Evolutionary conservation across 2,113 vertebrate species (phyloP), one percentile per base, ranked within the genome.

Genomic region (Silurus asotus): DNA sequence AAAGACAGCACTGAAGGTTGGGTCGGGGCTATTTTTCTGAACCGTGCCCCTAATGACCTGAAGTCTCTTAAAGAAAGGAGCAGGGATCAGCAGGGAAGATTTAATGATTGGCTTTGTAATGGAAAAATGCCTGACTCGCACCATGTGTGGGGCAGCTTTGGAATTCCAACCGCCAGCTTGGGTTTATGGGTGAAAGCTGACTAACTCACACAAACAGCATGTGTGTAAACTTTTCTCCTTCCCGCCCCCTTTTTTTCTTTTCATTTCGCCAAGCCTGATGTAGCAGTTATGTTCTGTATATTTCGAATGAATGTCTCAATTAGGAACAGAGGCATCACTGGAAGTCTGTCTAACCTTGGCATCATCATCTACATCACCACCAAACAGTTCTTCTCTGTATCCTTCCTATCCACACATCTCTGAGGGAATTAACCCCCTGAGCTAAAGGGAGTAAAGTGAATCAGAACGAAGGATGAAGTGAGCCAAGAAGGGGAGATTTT

Each of bases 41-140:
- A 3, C 70, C 9, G 59, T 67, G 70, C 70, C 75, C 86, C 75
- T 83, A 87, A 87, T 87, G 86, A 87, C 77, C 80, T 83, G 61
- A 87, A 65, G 84, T 82, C 84, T 86, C 91, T 88, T 84, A 85
- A 91, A 92, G 37, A 94, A 80, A 80, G 78, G 93, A 93, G 93
- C 92, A 90, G 91, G 90, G 92, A 93, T 69, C 94, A 94, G 93
- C 93, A 89, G 93, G 94, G 92, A 93, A 91, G 90, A 84, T 88
- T 90, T 90, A 90, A 87, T 92, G 92, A 95, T 95, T 94, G 94
- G 94, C 91, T 94, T 92, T 94, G 94, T 95, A 92, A 95, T 96
- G 94, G 94, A 87, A 95, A 95, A 95, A 93, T 91, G 91, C 90
- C 89, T 90, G 86, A 89, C 93, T 91, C 86, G 92, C 92, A 91